Evolutionary conservation across 2,113 vertebrate genomes (phyloP).

Genomic region (Dryoscopus gambensis): DNA sequence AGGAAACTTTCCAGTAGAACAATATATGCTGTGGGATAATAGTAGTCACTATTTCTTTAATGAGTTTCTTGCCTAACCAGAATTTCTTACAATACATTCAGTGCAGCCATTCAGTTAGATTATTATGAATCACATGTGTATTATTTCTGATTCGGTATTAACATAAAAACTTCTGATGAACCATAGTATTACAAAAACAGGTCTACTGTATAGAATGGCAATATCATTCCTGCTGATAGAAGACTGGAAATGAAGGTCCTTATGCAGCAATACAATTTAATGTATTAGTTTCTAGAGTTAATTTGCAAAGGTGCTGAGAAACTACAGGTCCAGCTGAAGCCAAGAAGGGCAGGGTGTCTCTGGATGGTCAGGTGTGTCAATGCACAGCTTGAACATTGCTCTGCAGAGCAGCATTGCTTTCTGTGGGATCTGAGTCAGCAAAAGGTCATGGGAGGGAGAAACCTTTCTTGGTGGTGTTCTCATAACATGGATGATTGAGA

Average conservation of each 20-base stretch:
- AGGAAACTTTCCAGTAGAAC: slow-evolving; percentile 55
- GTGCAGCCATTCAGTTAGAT: slow-evolving; percentile 48
- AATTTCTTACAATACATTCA: slow-evolving; percentile 30
- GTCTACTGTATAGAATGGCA: slow-evolving; percentile 15
- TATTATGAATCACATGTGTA: slow-evolving; percentile 66
- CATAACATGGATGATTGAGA: background rate
- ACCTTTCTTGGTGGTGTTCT: background rate
- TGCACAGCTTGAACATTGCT: background rate
- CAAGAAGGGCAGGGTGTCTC: background rate
- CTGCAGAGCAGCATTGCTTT: background rate
- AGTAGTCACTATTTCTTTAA: slow-evolving; percentile 63
- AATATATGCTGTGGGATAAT: slow-evolving; percentile 62
- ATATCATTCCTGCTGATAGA: slow-evolving; percentile 25
- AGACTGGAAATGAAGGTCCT: slow-evolving; percentile 13
- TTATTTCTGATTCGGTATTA: slow-evolving; percentile 52
- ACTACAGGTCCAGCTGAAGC: background rate
- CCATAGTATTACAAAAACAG: slow-evolving; percentile 29
- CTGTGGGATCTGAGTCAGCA: background rate
- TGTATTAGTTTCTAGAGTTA: background rate
- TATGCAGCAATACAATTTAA: slow-evolving; percentile 14
- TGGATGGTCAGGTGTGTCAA: background rate
- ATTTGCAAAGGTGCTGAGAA: slow-evolving; percentile 5
- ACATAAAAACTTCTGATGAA: slow-evolving; percentile 58
- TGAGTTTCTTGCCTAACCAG: slow-evolving; percentile 45
- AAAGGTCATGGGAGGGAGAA: background rate